Evolutionary conservation across 1,140 invertebrate species (phyloP).

Genomic region (Bemisia tabaci): DNA sequence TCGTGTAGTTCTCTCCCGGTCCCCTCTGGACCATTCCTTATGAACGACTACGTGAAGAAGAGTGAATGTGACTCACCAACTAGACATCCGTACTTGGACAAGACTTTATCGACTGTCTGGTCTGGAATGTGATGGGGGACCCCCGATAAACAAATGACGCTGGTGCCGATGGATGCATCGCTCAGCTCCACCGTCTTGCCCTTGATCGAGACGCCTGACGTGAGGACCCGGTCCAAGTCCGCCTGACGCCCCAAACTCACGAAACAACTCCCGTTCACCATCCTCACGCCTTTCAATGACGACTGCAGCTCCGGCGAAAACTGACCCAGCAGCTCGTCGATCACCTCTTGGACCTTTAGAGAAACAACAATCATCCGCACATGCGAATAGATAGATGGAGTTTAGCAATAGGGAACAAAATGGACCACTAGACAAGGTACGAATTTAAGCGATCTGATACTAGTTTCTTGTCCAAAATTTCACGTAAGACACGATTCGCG

Average conservation of each 20-base stretch:
- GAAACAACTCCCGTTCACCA: slow-evolving; percentile 24
- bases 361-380: neutral
- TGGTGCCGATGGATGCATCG: slow-evolving; percentile 27
- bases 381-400: too few relatives aligned
- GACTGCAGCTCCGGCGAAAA: slow-evolving; percentile 23
- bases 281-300: slow-evolving; percentile 26
- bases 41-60: too few relatives aligned
- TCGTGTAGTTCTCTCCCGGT: too few relatives aligned
- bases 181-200: slow-evolving; percentile 24
- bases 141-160: slow-evolving; percentile 27
- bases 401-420: too few relatives aligned
- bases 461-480: too few relatives aligned
- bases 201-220: slow-evolving; percentile 23
- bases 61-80: slow-evolving; percentile 28
- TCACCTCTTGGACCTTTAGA: slow-evolving; percentile 28
- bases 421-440: too few relatives aligned
- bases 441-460: too few relatives aligned
- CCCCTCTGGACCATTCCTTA: too few relatives aligned
- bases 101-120: slow-evolving; percentile 24
- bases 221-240: slow-evolving; percentile 23
- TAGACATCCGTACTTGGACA: slow-evolving; percentile 29
- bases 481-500: too few relatives aligned
- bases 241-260: slow-evolving; percentile 27
- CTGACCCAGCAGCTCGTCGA: slow-evolving; percentile 29
- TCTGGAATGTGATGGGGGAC: slow-evolving; percentile 31